These are phyloP conservation scores for Sebastes kiyomatsui DNA, from an alignment of 2,797 vertebrate species.

Conservation along the genomic window DNA sequence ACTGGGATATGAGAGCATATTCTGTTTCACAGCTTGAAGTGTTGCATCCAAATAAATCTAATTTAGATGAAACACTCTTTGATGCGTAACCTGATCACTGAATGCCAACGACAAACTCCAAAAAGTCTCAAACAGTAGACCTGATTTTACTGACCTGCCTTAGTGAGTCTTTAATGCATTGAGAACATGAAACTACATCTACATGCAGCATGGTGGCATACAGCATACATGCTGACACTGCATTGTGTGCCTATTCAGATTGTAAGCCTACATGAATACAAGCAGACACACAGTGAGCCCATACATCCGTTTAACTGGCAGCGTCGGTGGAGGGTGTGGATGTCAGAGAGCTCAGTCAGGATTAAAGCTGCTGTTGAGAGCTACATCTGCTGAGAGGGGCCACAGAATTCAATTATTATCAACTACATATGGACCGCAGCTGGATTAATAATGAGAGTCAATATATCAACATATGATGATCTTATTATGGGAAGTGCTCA, in stretches of 20 bases:
- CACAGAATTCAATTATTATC: conserved; percentile 8
- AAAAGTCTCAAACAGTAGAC: neutral
- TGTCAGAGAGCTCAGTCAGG: conserved; percentile 5
- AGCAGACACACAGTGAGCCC: conserved; percentile 24
- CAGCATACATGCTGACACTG: conserved; percentile 31
- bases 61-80: neutral
- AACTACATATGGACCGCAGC: conserved; percentile 27
- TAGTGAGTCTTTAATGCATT: neutral
- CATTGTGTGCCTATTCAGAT: conserved; percentile 9
- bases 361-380: neutral
- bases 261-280: conserved; percentile 39
- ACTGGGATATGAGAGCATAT: neutral
- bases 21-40: neutral
- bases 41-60: neutral
- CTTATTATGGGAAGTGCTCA: neutral
- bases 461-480: neutral
- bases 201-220: conserved; percentile 9
- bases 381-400: conserved; percentile 16
- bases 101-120: neutral
- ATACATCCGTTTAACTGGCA: conserved; percentile 12
- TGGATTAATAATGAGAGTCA: conserved; percentile 29
- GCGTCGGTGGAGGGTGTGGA: neutral
- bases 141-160: neutral
- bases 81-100: neutral
- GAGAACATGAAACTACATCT: conserved; percentile 12